phyloP scores from a whole-genome alignment of 2,113 vertebrate genomes.

The Nematolebias whitei region DNA sequence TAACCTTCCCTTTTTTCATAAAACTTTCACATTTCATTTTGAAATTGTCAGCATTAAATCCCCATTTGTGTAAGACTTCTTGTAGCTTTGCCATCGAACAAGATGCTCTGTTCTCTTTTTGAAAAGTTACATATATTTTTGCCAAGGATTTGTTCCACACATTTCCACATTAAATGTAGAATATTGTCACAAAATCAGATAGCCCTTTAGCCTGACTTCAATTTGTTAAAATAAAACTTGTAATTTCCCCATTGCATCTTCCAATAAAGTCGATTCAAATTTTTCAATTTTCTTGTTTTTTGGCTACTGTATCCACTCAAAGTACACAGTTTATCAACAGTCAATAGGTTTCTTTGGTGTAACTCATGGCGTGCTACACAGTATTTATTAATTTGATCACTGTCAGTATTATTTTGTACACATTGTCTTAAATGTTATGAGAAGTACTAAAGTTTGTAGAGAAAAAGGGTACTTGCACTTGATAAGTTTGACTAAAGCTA shows the following conservation, averaged over 20 bases:
- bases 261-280: too few species aligned
- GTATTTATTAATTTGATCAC: too few species aligned
- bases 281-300: too few species aligned
- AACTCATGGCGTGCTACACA: too few species aligned
- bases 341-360: too few species aligned
- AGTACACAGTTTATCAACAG: too few species aligned
- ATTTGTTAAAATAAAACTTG: not conserved
- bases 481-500: too few species aligned
- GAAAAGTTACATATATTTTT: not conserved
- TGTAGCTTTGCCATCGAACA: conserved; percentile 4
- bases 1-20: not conserved
- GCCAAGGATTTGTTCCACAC: not conserved
- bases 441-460: too few species aligned
- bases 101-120: not conserved
- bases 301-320: too few species aligned
- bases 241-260: not conserved
- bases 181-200: not conserved
- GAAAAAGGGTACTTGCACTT: too few species aligned
- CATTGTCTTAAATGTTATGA: too few species aligned
- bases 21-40: not conserved
- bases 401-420: too few species aligned
- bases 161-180: not conserved
- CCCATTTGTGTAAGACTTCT: not conserved
- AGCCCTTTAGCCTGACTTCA: not conserved
- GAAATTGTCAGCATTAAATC: conserved; percentile 7